Percentiles rank a stretch among this genome's conserved stretches.
Evolutionary conservation across 2,888 invertebrate genomes (phyloP).

Genomic region (Gnatocerus cornutus): DNA sequence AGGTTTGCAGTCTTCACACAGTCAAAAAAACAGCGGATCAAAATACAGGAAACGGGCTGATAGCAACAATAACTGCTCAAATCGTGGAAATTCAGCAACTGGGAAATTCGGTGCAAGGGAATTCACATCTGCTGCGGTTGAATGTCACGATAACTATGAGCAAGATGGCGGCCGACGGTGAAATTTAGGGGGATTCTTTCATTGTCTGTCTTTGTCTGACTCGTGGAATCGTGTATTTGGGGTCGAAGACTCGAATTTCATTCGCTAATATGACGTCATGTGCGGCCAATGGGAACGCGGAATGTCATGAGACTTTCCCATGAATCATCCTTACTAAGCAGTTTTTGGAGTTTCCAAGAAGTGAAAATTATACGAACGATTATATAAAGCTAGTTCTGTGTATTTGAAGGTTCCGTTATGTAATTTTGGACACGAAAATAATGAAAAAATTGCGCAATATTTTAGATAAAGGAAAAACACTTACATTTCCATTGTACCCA

Average conservation of each 20-base stretch:
- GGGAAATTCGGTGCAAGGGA: neutral
- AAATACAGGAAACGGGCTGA: too few relatives aligned
- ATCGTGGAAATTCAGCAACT: slow-evolving; percentile 11
- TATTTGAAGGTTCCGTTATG: neutral
- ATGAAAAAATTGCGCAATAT: slow-evolving; percentile 13
- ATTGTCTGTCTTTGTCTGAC: slow-evolving; percentile 31
- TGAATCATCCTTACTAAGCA: slow-evolving; percentile 50
- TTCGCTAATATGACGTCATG: slow-evolving; percentile 45
- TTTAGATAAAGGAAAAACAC: slow-evolving; percentile 24
- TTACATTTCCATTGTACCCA: slow-evolving; percentile 46
- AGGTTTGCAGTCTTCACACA: neutral
- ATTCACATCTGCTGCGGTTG: slow-evolving; percentile 18
- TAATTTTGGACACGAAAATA: slow-evolving; percentile 17
- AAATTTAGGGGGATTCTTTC: slow-evolving; percentile 32
- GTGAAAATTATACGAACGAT: slow-evolving; percentile 9
- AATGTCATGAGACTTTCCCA: slow-evolving; percentile 48
- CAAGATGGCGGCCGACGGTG: slow-evolving; percentile 42
- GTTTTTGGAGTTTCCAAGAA: slow-evolving; percentile 35
- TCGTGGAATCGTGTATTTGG: neutral
- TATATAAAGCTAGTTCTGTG: slow-evolving; percentile 36
- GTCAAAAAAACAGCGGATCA: neutral
- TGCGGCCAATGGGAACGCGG: slow-evolving; percentile 32
- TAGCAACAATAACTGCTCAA: neutral
- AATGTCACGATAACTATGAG: slow-evolving; percentile 32
- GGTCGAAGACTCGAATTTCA: slow-evolving; percentile 20